These are phyloP conservation scores for Odontomyia ornata DNA, from an alignment of 2,888 invertebrate species.

Conservation along the genomic window DNA sequence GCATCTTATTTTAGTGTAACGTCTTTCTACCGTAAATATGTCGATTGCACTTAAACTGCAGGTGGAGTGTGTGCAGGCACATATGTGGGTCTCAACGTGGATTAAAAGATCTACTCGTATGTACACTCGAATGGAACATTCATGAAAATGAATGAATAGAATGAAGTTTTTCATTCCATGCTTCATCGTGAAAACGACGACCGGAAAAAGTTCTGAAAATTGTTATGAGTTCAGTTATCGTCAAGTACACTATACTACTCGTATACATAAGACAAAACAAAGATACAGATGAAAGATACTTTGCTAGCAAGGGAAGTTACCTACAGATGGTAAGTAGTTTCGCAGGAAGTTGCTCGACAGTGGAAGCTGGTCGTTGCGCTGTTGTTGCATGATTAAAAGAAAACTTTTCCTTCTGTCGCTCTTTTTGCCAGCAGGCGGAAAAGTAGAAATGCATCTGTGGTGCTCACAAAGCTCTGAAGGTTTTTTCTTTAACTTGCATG, in stretches of 20 bases:
- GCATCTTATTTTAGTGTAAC: background rate
- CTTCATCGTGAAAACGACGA: background rate
- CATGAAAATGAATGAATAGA: background rate
- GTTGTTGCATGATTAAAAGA: background rate
- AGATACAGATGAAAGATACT: background rate
- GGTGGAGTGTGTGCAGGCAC: background rate
- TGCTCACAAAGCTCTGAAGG: background rate
- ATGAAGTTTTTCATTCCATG: background rate
- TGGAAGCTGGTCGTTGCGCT: background rate
- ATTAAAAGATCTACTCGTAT: too few relatives aligned
- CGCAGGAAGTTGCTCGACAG: too few relatives aligned
- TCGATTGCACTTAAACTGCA: background rate
- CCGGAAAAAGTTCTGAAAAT: background rate
- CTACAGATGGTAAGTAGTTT: background rate
- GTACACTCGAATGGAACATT: background rate
- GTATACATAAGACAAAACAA: too few relatives aligned
- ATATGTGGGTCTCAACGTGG: too few relatives aligned
- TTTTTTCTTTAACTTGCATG: too few relatives aligned
- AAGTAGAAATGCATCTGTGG: background rate
- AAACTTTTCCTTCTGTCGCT: too few relatives aligned
- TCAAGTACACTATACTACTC: slow-evolving; percentile 3
- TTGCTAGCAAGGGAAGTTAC: background rate
- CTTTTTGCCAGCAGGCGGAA: background rate
- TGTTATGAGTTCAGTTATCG: slow-evolving; percentile 11
- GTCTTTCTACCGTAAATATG: background rate